Evolutionary conservation across 2,888 invertebrate genomes (phyloP).

Genomic region (Ennomos erosarius): DNA sequence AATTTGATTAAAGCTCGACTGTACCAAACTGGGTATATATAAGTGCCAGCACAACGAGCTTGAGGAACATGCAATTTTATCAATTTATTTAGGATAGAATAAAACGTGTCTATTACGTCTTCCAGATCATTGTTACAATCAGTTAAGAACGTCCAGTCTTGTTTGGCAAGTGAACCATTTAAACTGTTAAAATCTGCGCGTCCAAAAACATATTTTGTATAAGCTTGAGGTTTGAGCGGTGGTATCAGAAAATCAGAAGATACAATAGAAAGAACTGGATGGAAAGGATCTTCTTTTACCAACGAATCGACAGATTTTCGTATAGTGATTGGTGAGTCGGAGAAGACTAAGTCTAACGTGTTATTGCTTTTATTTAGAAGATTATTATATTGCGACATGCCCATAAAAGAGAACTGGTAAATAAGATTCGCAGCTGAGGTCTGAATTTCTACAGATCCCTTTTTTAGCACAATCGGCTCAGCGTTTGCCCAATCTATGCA

Average conservation of each 20-base stretch:
- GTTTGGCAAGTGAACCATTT: background rate
- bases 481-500: too few species aligned
- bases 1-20: conserved; percentile 4
- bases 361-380: conserved; percentile 3
- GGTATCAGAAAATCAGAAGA: background rate
- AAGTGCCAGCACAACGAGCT: background rate
- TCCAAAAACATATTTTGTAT: background rate
- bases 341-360: conserved; percentile 11
- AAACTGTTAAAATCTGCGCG: background rate
- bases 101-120: background rate
- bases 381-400: conserved; percentile 2
- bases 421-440: conserved; percentile 7
- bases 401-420: background rate
- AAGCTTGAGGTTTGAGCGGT: background rate
- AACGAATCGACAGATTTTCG: background rate
- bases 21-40: conserved; percentile 11
- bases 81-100: background rate
- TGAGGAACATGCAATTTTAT: background rate
- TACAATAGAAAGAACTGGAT: background rate
- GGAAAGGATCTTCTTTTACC: background rate
- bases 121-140: background rate
- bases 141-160: background rate
- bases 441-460: conserved; percentile 9
- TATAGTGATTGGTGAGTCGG: background rate
- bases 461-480: conserved; percentile 1